Conservation (phyloP, 37 sponge, comb jelly and placozoan species). For the Petrosia ficiformis region DNA sequence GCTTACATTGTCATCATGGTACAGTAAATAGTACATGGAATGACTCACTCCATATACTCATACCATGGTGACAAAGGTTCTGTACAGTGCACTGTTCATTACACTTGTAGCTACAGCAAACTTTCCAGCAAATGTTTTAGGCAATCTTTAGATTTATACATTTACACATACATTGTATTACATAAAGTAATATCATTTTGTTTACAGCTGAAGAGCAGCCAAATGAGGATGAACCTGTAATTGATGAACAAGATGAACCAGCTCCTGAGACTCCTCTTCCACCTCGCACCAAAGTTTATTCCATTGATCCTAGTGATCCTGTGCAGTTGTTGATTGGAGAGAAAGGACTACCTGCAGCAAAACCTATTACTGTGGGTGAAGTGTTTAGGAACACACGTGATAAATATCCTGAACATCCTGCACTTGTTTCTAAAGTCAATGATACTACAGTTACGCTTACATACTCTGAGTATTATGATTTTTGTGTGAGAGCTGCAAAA, state of each 20-base stretch:
- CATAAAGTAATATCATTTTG: background rate
- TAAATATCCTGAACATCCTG: slow-evolving; percentile 22
- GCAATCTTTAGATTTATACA: no score
- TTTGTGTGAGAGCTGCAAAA: slow-evolving; percentile 56
- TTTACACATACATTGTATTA: slow-evolving; percentile 2
- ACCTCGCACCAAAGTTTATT: slow-evolving; percentile 13
- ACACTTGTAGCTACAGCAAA: no score
- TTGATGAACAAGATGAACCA: no score
- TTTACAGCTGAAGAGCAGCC: background rate
- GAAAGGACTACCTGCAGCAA: slow-evolving; percentile 4
- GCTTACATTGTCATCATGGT: no score
- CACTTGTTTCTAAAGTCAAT: slow-evolving; percentile 49
- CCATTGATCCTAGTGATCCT: slow-evolving; percentile 30
- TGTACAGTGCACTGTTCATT: no score
- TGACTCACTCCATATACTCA: no score
- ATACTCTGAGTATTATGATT: slow-evolving; percentile 61
- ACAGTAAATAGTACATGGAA: no score
- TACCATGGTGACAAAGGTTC: no score
- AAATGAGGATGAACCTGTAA: background rate
- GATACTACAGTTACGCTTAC: slow-evolving; percentile 43
- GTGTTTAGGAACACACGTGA: slow-evolving; percentile 30
- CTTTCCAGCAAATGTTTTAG: no score
- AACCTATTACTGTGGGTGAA: slow-evolving; percentile 45
- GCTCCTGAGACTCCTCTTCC: background rate
- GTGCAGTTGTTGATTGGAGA: slow-evolving; percentile 36